Conservation (phyloP, 1,140 invertebrate genomes). For the Idris sp. region DNA sequence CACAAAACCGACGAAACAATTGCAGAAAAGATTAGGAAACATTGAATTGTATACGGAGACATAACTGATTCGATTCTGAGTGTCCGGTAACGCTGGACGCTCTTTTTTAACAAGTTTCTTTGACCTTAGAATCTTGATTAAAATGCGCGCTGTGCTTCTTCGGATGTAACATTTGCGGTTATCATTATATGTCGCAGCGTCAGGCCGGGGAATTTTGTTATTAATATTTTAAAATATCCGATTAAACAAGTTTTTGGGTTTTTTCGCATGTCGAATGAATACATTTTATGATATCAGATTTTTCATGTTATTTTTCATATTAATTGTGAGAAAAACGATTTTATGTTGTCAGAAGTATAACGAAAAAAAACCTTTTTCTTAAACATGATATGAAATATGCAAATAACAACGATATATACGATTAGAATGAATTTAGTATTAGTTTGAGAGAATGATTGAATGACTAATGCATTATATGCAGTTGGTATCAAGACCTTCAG, state of each 20-base stretch:
- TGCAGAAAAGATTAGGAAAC: constrained; percentile 45
- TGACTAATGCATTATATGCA: constrained; percentile 30
- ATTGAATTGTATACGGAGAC: constrained; percentile 58
- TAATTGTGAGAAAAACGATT: background rate
- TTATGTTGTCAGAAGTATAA: too few relatives aligned
- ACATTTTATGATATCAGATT: too few relatives aligned
- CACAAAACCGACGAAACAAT: constrained; percentile 32
- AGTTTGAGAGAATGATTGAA: constrained; percentile 23
- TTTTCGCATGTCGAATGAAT: too few relatives aligned
- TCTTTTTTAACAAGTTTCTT: constrained; percentile 76
- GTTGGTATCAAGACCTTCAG: constrained; percentile 61
- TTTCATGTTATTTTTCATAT: too few relatives aligned
- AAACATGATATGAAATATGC: constrained; percentile 20
- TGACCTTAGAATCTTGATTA: constrained; percentile 74
- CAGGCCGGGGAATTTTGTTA: constrained; percentile 31
- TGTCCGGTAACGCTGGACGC: constrained; percentile 50
- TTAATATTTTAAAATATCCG: constrained; percentile 23
- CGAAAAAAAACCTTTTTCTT: too few relatives aligned
- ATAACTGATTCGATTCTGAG: constrained; percentile 72
- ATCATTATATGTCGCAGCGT: constrained; percentile 23
- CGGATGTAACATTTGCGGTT: constrained; percentile 65
- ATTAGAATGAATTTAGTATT: constrained; percentile 5
- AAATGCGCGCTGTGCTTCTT: constrained; percentile 70
- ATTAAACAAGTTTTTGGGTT: too few relatives aligned
- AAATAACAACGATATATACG: constrained; percentile 2